A percentile compares a stretch with the other conserved stretches of the same genome.
phyloP scores from a whole-genome alignment of 2,888 invertebrate species.

The Amiota communis region DNA sequence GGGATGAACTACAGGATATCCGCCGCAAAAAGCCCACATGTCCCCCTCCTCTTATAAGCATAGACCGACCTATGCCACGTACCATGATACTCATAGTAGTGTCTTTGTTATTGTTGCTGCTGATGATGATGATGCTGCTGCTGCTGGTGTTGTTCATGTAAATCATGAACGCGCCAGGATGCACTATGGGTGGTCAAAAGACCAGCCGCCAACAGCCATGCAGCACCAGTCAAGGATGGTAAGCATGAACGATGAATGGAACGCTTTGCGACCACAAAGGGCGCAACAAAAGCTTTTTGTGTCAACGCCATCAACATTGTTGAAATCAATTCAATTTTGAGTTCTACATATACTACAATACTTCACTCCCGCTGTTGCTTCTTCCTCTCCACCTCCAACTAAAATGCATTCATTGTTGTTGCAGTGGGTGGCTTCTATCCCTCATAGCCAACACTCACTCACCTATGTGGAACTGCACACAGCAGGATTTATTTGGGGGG shows the following conservation, averaged over 20 bases:
- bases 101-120: background rate
- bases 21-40: slow-evolving; percentile 28
- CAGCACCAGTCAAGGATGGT: slow-evolving; percentile 50
- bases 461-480: too few relatives aligned
- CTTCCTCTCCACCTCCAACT: background rate
- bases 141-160: slow-evolving; percentile 16
- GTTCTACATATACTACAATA: background rate
- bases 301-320: slow-evolving; percentile 63
- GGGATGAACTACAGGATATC: slow-evolving; percentile 30
- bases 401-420: background rate
- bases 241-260: slow-evolving; percentile 16
- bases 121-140: background rate
- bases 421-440: background rate
- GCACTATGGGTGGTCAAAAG: slow-evolving; percentile 59
- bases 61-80: slow-evolving; percentile 1
- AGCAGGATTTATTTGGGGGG: too few relatives aligned
- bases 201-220: slow-evolving; percentile 57
- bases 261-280: slow-evolving; percentile 65
- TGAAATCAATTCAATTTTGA: slow-evolving; percentile 24
- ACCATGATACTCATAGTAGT: slow-evolving; percentile 1
- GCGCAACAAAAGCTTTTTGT: slow-evolving; percentile 69
- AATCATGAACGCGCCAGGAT: slow-evolving; percentile 39
- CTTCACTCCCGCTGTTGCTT: background rate
- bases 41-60: background rate
- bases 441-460: background rate